Conservation (phyloP, 2,888 invertebrate species). For the Limnephilus marmoratus region DNA sequence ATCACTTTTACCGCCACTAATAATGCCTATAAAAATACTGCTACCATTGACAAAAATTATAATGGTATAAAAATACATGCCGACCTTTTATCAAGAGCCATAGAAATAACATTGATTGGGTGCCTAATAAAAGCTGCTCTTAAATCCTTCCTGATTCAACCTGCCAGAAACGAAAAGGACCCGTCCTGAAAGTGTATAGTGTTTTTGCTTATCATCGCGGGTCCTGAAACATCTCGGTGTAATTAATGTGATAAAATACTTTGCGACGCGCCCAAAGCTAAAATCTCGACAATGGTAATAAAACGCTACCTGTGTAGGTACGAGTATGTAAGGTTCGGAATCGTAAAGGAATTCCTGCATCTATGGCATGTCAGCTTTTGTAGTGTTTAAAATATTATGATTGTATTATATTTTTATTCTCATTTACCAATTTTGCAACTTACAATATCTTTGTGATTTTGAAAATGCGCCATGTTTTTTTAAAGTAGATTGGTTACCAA, state of each 20-base stretch:
- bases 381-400: neutral
- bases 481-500: too few relatives aligned
- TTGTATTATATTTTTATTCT: too few relatives aligned
- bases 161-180: neutral
- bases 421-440: too few relatives aligned
- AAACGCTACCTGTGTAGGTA: slow-evolving; percentile 31
- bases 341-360: neutral
- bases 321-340: neutral
- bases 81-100: neutral
- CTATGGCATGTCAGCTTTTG: neutral
- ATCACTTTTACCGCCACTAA: too few relatives aligned
- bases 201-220: slow-evolving; percentile 29
- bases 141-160: neutral
- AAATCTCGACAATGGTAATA: slow-evolving; percentile 22
- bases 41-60: too few relatives aligned
- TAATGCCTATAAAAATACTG: too few relatives aligned
- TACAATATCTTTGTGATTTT: too few relatives aligned
- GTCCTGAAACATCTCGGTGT: neutral
- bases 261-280: slow-evolving; percentile 48
- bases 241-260: slow-evolving; percentile 54
- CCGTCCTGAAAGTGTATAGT: slow-evolving; percentile 19
- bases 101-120: neutral
- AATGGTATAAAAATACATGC: neutral
- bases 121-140: neutral
- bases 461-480: too few relatives aligned